These are phyloP conservation scores for Osmerus eperlanus DNA, from an alignment of 2,113 vertebrate genomes.

Conservation along the genomic window DNA sequence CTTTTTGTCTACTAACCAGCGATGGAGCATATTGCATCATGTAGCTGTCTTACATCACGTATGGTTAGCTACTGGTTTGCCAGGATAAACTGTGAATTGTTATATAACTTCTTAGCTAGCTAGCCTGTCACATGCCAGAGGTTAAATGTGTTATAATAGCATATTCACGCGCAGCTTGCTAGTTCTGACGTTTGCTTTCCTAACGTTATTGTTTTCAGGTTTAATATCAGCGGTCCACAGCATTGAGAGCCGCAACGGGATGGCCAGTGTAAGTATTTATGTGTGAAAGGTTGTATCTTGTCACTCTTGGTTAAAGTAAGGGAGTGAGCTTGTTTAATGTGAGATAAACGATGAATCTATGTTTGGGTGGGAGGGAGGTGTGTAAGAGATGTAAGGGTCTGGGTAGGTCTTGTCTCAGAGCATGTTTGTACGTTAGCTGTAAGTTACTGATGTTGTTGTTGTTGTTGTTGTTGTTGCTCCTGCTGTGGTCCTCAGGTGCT, in stretches of 20 bases:
- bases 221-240: constrained; percentile 29
- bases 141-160: no score
- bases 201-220: background rate
- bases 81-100: no score
- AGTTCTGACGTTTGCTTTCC: background rate
- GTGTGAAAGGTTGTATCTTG: background rate
- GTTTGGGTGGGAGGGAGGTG: background rate
- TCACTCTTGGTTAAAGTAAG: no score
- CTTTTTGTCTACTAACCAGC: no score
- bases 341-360: background rate
- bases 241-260: constrained; percentile 46
- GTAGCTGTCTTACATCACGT: no score
- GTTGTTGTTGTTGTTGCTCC: background rate
- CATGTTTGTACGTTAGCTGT: background rate
- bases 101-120: background rate
- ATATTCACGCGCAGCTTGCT: background rate
- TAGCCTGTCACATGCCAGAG: background rate
- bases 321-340: no score
- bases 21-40: background rate
- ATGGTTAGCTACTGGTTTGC: no score
- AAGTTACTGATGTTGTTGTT: background rate
- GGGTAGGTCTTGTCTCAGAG: no score
- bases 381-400: background rate
- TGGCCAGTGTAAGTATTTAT: constrained; percentile 60
- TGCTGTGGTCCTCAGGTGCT: constrained; percentile 74